Percentiles rank a stretch among this genome's conserved stretches.
Conservation (phyloP, 2,797 vertebrate genomes). For the Rachycentron canadum region DNA sequence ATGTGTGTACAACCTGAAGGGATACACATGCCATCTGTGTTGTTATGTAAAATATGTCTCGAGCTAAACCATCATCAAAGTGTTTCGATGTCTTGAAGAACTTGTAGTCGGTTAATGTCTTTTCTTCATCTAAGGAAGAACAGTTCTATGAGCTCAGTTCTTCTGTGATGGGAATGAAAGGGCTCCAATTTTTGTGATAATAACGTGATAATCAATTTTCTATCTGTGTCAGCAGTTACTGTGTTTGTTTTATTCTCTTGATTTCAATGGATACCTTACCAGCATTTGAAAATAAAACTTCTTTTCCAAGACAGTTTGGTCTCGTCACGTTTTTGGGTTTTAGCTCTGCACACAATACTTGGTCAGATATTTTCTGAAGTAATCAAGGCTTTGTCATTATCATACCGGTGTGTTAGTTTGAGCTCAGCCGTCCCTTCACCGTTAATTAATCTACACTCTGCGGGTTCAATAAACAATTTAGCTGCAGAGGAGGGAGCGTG, state of each 20-base stretch:
- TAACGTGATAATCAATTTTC: conserved; percentile 49
- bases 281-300: conserved; percentile 77
- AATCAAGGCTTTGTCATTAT: background rate
- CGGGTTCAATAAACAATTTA: conserved; percentile 1
- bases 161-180: conserved; percentile 65
- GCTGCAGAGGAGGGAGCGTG: background rate
- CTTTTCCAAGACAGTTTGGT: conserved; percentile 28
- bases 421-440: background rate
- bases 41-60: conserved; percentile 44
- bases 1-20: conserved; percentile 30
- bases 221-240: conserved; percentile 46
- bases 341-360: background rate
- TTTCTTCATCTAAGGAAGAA: conserved; percentile 19
- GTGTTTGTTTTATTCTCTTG: conserved; percentile 49
- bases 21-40: conserved; percentile 40
- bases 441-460: conserved; percentile 2
- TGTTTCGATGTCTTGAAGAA: conserved; percentile 45
- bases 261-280: conserved; percentile 62
- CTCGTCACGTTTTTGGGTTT: conserved; percentile 1
- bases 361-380: background rate
- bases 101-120: conserved; percentile 31
- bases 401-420: background rate
- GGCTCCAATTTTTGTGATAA: conserved; percentile 58
- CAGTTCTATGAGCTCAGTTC: conserved; percentile 34
- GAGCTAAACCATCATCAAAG: conserved; percentile 12